phyloP scores from a whole-genome alignment of 2,888 invertebrate genomes.

The Pandemis corylana region DNA sequence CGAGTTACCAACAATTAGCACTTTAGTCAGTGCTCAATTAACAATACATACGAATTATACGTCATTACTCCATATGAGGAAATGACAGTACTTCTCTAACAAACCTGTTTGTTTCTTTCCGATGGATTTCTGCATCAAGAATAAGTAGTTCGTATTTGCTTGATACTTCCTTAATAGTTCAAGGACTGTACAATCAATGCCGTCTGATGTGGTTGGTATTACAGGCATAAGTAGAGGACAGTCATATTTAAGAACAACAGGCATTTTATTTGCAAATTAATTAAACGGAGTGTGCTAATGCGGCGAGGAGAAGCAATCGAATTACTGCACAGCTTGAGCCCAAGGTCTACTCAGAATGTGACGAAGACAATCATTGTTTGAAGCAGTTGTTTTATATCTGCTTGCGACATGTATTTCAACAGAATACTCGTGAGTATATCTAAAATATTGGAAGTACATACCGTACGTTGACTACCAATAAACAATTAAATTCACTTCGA shows the following conservation, averaged over 20 bases:
- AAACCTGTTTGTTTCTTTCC: slow-evolving; percentile 45
- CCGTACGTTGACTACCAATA: too few relatives aligned
- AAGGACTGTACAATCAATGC: slow-evolving; percentile 17
- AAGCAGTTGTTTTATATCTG: slow-evolving; percentile 1
- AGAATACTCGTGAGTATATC: background rate
- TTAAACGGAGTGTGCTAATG: slow-evolving; percentile 6
- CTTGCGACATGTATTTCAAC: background rate
- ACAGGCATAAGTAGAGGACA: background rate
- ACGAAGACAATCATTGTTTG: slow-evolving; percentile 4
- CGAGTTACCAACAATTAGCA: slow-evolving; percentile 67
- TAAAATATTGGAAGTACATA: too few relatives aligned
- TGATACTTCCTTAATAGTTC: slow-evolving; percentile 29
- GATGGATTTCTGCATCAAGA: slow-evolving; percentile 17
- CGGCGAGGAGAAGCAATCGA: slow-evolving; percentile 15
- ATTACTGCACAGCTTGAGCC: slow-evolving; percentile 13
- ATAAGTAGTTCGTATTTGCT: slow-evolving; percentile 27
- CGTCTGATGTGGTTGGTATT: background rate
- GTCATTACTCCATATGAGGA: slow-evolving; percentile 55
- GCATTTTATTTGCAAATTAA: background rate
- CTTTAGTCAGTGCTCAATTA: slow-evolving; percentile 64
- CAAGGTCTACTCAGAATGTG: slow-evolving; percentile 5
- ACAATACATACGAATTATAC: slow-evolving; percentile 46
- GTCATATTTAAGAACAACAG: background rate
- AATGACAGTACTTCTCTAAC: slow-evolving; percentile 57
- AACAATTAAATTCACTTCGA: background rate